These are phyloP conservation scores for Callitettix versicolor DNA, from an alignment of 1,140 invertebrate species.

Conservation along the genomic window DNA sequence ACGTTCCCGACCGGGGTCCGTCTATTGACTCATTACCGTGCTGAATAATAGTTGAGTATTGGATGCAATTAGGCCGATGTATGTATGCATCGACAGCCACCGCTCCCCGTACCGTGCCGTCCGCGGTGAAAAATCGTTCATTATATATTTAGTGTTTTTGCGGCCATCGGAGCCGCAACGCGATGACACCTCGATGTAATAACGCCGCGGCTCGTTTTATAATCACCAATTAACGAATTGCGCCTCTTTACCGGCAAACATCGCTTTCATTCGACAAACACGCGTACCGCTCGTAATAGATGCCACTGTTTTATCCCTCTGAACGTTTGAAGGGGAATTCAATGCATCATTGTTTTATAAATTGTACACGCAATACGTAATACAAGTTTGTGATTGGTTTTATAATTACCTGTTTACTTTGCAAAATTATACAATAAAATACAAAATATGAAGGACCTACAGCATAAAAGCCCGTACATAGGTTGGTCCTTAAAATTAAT, in stretches of 20 bases:
- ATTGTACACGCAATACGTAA: no score
- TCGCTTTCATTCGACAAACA: not conserved
- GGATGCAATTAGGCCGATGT: not conserved
- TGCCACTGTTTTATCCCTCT: no score
- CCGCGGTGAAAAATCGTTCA: not conserved
- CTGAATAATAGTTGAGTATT: conserved; percentile 1
- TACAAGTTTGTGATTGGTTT: no score
- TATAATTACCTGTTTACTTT: no score
- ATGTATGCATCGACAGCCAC: not conserved
- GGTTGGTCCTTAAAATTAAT: no score
- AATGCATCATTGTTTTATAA: no score
- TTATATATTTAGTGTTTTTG: not conserved
- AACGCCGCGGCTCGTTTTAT: not conserved
- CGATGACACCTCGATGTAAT: not conserved
- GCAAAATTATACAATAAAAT: no score
- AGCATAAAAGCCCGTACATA: no score
- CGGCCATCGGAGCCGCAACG: not conserved
- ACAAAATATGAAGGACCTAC: no score
- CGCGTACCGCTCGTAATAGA: not conserved
- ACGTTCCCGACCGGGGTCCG: no score
- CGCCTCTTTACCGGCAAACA: not conserved
- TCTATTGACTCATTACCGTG: not conserved
- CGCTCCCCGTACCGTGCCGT: not conserved
- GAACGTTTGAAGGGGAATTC: no score
- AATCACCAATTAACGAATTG: not conserved